Base-by-base conservation (phyloP, 2,888 invertebrate genomes). In the Cheilosia vulpina region DNA sequence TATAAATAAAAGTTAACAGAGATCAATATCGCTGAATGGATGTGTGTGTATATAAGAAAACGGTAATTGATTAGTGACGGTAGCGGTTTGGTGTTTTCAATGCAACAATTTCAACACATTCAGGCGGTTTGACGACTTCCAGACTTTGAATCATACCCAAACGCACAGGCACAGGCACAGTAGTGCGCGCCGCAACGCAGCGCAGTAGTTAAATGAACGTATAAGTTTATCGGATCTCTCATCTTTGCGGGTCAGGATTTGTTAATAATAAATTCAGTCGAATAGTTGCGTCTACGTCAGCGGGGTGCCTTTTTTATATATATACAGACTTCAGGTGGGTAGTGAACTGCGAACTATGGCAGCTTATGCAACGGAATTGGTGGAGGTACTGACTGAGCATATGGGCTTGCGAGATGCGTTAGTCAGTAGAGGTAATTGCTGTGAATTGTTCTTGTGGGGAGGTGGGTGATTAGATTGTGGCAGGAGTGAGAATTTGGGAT, bases 191-290 rank as follows among this genome's bases (percentile, higher is more conserved):
- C 2, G 5, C 27, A 6, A 7, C 9, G 31, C 31, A 31, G 31
- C 38, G 38, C 38, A 55, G 73, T 52, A 50, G 55, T 62, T 72
- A 31, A 31, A 78, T 68, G 58, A 34, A 75, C 63, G 72, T 31
- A 31, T 0, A n/a, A 60, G 75, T 75, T 84, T 84, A 84, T 84
- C 84, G 58, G 45, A 81, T 57, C 62, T 81, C 65, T 72, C 85
- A 85, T 85, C 85, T 85, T 72, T 85, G 31, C 31, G 81, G 85
- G 85, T 85, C 85, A 81, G 76, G 85, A 81, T 76, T 85, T 85
- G 81, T 81, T 71, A 71, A 79, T 76, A 66, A 76, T 69, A 60
- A 68, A 77, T 72, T 81, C 60, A 58, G 81, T 62, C 41, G 60
- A 71, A 65, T 68, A 76, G 75, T 72, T 81, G 66, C 66, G 85